Conservation (phyloP, 2,113 vertebrate species). For the Tichodroma muraria region DNA sequence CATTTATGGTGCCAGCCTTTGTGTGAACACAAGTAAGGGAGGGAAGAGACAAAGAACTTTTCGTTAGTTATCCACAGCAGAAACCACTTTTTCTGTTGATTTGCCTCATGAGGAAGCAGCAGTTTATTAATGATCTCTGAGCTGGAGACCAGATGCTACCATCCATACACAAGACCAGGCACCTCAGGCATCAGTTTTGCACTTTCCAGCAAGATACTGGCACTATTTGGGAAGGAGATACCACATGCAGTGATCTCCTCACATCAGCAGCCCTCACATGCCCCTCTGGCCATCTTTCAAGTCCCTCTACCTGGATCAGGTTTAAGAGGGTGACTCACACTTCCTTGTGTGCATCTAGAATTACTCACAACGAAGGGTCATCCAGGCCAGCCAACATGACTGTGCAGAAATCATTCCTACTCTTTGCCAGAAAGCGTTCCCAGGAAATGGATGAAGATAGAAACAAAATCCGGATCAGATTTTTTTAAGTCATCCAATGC, state of each 20-base stretch:
- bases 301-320: not conserved
- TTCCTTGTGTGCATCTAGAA: not conserved
- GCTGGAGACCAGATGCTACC: not conserved
- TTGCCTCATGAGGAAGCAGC: not conserved
- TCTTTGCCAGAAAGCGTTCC: not conserved
- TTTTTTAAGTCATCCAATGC: not conserved
- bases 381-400: not conserved
- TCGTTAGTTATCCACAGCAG: not conserved
- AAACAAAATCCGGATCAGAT: not conserved
- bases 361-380: not conserved
- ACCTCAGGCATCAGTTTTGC: not conserved
- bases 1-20: not conserved
- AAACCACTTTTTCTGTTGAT: not conserved
- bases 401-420: not conserved
- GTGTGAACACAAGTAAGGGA: not conserved
- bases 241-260: rapidly evolving
- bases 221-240: not conserved
- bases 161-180: rapidly evolving
- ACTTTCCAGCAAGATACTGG: rapidly evolving
- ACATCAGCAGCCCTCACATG: not conserved
- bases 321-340: conserved; percentile 3
- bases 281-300: not conserved
- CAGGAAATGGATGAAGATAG: not conserved
- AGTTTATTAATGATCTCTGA: not conserved
- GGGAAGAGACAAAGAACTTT: not conserved